These are phyloP conservation scores for Caracal caracal DNA, from an alignment of 2,113 vertebrate genomes.

Conservation along the genomic window DNA sequence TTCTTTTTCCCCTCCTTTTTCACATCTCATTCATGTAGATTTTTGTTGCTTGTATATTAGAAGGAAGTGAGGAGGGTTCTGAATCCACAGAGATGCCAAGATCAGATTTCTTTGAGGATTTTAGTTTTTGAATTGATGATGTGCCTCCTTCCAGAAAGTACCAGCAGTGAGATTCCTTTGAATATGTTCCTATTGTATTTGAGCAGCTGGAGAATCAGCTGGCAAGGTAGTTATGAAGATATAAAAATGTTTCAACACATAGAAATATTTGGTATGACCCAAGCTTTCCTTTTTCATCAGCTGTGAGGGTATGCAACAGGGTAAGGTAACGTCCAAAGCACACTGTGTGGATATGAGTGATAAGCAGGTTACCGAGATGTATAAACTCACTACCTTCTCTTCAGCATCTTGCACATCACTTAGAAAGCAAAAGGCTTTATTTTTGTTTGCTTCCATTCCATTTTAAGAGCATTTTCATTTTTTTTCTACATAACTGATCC, in stretches of 20 bases:
- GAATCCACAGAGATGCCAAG: not conserved
- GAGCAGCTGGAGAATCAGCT: slow-evolving; percentile 42
- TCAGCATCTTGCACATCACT: not conserved
- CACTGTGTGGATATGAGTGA: not conserved
- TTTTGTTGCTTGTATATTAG: not conserved
- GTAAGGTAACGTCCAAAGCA: not conserved
- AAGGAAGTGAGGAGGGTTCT: not conserved
- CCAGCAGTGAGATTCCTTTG: not conserved
- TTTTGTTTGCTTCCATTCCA: not conserved
- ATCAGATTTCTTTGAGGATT: slow-evolving; percentile 39
- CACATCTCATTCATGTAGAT: not conserved
- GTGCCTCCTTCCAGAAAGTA: slow-evolving; percentile 41
- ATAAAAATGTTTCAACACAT: not conserved
- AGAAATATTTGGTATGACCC: not conserved
- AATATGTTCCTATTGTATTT: slow-evolving; percentile 30
- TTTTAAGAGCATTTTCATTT: slow-evolving; percentile 10
- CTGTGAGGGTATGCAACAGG: not conserved
- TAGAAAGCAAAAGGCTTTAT: not conserved
- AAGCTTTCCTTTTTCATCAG: slow-evolving; percentile 15
- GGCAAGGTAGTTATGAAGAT: slow-evolving; percentile 24
- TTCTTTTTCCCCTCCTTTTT: not conserved
- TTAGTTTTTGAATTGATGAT: slow-evolving; percentile 7
- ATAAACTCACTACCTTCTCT: not conserved
- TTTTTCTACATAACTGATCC: not conserved
- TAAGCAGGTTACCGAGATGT: not conserved